phyloP scores from a whole-genome alignment of 2,888 invertebrate species.

The Ernsta delagoae region DNA sequence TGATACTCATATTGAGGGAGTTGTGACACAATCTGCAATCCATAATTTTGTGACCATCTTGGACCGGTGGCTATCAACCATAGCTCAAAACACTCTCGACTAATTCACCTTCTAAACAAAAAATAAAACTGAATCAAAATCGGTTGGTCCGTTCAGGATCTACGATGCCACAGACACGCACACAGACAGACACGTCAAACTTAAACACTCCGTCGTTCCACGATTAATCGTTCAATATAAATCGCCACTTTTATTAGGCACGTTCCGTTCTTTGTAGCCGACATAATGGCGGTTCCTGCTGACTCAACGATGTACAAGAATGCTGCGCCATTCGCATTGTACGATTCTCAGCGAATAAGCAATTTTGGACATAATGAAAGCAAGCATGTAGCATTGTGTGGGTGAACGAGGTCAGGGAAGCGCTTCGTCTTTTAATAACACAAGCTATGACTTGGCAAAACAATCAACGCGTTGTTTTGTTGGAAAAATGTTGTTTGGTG shows the following conservation, averaged over 20 bases:
- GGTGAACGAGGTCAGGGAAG: conserved; percentile 30
- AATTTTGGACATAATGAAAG: conserved; percentile 36
- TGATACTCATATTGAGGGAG: too few relatives aligned
- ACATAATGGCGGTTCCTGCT: conserved; percentile 20
- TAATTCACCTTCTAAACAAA: too few relatives aligned
- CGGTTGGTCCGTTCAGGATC: too few relatives aligned
- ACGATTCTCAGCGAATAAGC: conserved; percentile 24
- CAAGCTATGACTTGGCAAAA: conserved; percentile 19
- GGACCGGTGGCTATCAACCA: too few relatives aligned
- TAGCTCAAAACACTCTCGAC: too few relatives aligned
- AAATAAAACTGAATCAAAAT: too few relatives aligned
- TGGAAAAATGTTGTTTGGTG: conserved; percentile 14
- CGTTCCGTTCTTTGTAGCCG: conserved; percentile 9
- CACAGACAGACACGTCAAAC: too few relatives aligned
- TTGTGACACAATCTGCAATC: too few relatives aligned
- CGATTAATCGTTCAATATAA: conserved; percentile 18
- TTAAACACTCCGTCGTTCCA: neutral
- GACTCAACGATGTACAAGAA: conserved; percentile 20
- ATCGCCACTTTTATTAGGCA: conserved; percentile 9
- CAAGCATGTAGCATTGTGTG: conserved; percentile 30
- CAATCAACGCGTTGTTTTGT: conserved; percentile 13
- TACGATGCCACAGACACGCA: too few relatives aligned
- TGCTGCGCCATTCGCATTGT: conserved; percentile 24
- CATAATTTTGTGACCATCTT: too few relatives aligned
- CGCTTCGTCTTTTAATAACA: conserved; percentile 21